These are phyloP conservation scores for Spea bombifrons DNA, from an alignment of 2,113 vertebrate genomes.

Conservation along the genomic window DNA sequence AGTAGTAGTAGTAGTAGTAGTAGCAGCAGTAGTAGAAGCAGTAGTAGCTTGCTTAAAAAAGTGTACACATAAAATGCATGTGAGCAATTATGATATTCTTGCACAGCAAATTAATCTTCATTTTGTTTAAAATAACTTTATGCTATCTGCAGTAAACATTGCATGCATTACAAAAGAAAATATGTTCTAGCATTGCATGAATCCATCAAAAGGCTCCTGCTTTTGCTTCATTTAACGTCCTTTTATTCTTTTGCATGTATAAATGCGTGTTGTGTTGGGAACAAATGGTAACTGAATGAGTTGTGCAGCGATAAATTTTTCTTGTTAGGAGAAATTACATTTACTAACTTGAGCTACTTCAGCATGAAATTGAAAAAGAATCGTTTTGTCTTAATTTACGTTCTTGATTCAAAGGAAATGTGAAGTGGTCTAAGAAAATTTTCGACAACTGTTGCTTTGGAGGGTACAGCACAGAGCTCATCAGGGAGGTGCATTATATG, in stretches of 20 bases:
- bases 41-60: too few relatives aligned
- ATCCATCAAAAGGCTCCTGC: constrained; percentile 69
- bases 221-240: constrained; percentile 86
- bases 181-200: constrained; percentile 57
- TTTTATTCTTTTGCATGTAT: constrained; percentile 67
- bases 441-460: constrained; percentile 52
- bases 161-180: constrained; percentile 5
- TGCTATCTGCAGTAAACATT: neutral
- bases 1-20: too few relatives aligned
- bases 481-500: neutral
- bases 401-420: constrained; percentile 97
- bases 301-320: constrained; percentile 97
- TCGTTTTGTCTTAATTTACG: constrained; percentile 98
- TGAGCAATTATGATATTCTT: too few relatives aligned
- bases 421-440: constrained; percentile 78
- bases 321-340: constrained; percentile 99
- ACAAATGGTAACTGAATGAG: constrained; percentile 82
- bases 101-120: too few relatives aligned
- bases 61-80: too few relatives aligned
- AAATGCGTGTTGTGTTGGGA: constrained; percentile 67
- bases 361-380: constrained; percentile 99
- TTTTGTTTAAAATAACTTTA: neutral
- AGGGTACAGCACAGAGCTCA: neutral
- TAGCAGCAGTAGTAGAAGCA: too few relatives aligned
- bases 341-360: constrained; percentile 97